Percentiles rank a stretch among this genome's conserved stretches.
Evolutionary conservation across 2,113 vertebrate genomes (phyloP).

Genomic region (Aspidoscelis tigris): DNA sequence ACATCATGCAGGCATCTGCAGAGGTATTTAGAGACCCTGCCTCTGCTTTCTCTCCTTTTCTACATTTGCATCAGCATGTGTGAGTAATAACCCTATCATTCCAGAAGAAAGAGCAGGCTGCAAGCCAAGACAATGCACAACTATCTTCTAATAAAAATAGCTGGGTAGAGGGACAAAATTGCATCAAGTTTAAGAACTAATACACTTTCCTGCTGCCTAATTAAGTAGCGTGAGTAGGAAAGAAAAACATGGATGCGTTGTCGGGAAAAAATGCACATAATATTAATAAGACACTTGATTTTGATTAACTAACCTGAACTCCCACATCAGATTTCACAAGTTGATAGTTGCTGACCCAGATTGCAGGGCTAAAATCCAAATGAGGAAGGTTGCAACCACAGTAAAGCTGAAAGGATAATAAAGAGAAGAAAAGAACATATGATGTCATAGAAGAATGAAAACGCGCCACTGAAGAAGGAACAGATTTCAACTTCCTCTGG

Average conservation of each 20-base stretch:
- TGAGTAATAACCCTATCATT: no score
- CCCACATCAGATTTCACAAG: background rate
- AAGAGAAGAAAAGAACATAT: background rate
- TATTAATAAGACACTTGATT: background rate
- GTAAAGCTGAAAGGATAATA: background rate
- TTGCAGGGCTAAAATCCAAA: background rate
- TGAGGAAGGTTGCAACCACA: fast-evolving
- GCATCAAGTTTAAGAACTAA: background rate
- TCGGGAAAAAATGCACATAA: background rate
- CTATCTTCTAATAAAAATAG: slow-evolving; percentile 25
- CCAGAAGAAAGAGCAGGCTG: slow-evolving; percentile 30
- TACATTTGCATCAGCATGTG: no score
- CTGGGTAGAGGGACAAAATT: slow-evolving; percentile 25
- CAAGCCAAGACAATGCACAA: slow-evolving; percentile 14
- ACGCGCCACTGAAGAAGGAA: fast-evolving
- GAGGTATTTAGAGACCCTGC: no score
- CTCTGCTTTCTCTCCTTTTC: no score
- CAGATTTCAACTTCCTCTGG: background rate
- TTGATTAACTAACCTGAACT: background rate
- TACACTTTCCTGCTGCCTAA: background rate
- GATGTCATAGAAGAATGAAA: background rate
- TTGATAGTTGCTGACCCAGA: background rate
- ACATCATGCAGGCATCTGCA: no score
- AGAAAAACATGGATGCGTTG: background rate
- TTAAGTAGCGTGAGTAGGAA: slow-evolving; percentile 38